Conservation (phyloP, 2,113 vertebrate genomes). For the Oxygymnocypris stewartii region DNA sequence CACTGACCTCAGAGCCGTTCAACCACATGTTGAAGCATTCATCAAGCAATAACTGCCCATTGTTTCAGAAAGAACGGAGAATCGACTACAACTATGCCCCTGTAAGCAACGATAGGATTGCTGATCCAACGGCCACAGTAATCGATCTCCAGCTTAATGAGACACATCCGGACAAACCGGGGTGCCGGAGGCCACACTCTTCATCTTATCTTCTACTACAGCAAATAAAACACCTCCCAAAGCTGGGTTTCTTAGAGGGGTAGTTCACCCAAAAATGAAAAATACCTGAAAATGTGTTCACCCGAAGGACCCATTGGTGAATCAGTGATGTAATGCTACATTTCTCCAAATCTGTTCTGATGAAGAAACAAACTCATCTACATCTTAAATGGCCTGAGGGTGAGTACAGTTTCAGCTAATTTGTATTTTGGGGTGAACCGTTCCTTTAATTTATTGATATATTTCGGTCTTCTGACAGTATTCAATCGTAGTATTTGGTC, state of each 20-base stretch:
- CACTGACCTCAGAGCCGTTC: constrained; percentile 4
- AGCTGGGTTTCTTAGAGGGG: background rate
- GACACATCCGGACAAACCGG: constrained; percentile 39
- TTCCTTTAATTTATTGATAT: too few relatives aligned
- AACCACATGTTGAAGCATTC: background rate
- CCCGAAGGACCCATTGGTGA: too few relatives aligned
- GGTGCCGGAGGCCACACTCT: constrained; percentile 35
- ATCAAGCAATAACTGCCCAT: constrained; percentile 23
- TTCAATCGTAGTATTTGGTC: background rate
- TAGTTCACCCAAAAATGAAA: background rate
- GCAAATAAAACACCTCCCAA: constrained; percentile 36
- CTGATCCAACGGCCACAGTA: background rate
- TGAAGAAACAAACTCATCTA: too few relatives aligned
- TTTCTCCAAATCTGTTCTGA: too few relatives aligned
- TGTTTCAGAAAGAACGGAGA: background rate
- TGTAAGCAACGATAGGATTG: constrained; percentile 7
- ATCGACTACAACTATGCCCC: background rate
- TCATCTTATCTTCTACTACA: constrained; percentile 45
- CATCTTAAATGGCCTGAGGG: too few relatives aligned
- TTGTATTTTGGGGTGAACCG: too few relatives aligned
- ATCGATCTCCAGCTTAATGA: constrained; percentile 57
- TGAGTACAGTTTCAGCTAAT: too few relatives aligned
- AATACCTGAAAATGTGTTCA: background rate
- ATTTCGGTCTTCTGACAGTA: too few relatives aligned
- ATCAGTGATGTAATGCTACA: too few relatives aligned